Base-by-base conservation (phyloP, 1,140 invertebrate species). In the Paramacrobiotus metropolitanus region DNA sequence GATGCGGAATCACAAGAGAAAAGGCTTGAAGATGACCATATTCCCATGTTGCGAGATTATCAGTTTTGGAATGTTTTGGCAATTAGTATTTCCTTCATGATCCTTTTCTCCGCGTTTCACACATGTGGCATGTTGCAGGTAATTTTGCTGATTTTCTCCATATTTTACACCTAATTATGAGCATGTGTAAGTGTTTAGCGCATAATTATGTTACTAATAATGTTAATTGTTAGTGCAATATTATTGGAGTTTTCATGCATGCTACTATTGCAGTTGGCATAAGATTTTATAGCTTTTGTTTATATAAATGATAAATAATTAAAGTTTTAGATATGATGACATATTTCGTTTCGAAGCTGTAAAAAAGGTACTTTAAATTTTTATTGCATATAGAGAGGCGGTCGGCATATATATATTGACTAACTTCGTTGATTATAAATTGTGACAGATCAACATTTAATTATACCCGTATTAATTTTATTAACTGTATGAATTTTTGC, bases 41-140 rank as follows among this genome's bases (percentile, higher is more conserved):
- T 55, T 4, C 15, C 48, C 24, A 20, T 15, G 15, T 55, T 55
- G 4, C 48, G 24, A 24, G 48, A 55, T 24, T 55, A 55, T 55
- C 48, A 64, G 72, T 82, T 90, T 70, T 67, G 84, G 67, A 92
- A 92, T 75, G 83, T 93, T 66, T 75, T 91, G 65, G 74, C 86
- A 61, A 76, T 92, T 62, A 87, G 88, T 68, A 78, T 86, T 66
- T 83, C 85, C 31, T 92, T 92, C 75, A 90, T 92, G 87, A 80
- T 92, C 67, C 81, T 92, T 59, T 93, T 92, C 71, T 88, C 87
- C 30, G 86, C 88, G 30, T 93, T 93, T 73, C 87, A 92, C 76
- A 93, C 88, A 44, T 86, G 87, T 80, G 83, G 86, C 63, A 91
- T 91, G 74, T 88, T 91, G 67, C 82, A 92, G 81, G 88, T 91